Evolutionary conservation across 1,140 invertebrate species (phyloP).

Genomic region (Drosophila ercepeae): DNA sequence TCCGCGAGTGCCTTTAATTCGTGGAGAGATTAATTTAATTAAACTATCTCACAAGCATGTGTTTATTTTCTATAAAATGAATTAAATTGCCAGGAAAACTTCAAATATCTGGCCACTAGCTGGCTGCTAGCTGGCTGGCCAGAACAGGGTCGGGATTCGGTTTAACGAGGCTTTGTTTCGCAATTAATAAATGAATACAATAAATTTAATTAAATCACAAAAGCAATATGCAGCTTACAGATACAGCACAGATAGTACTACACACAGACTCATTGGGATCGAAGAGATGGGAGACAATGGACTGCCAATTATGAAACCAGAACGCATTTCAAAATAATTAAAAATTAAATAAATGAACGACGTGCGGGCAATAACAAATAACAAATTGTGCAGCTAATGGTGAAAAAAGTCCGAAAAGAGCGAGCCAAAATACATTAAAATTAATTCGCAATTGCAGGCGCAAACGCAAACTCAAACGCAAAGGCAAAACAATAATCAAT

Average conservation of each 20-base stretch:
- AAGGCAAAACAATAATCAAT: constrained; percentile 74
- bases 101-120: too few species aligned
- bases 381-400: constrained; percentile 60
- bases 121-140: too few species aligned
- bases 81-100: too few species aligned
- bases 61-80: too few species aligned
- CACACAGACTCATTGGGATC: too few species aligned
- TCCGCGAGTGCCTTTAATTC: background rate
- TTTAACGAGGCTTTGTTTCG: constrained; percentile 11
- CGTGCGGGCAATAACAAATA: constrained; percentile 33
- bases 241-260: too few species aligned
- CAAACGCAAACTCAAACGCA: constrained; percentile 32
- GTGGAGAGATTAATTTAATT: too few species aligned
- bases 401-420: constrained; percentile 22
- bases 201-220: constrained; percentile 71
- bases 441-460: constrained; percentile 45
- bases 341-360: constrained; percentile 66
- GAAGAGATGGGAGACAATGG: constrained; percentile 55
- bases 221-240: constrained; percentile 25
- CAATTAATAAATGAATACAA: constrained; percentile 40
- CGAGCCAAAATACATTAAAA: constrained; percentile 54
- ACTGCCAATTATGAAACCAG: constrained; percentile 67
- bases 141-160: too few species aligned
- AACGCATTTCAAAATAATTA: constrained; percentile 75
- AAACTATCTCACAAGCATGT: too few species aligned